These are phyloP conservation scores for Achatina immaculata DNA, from an alignment of 1,140 invertebrate species.

Conservation along the genomic window DNA sequence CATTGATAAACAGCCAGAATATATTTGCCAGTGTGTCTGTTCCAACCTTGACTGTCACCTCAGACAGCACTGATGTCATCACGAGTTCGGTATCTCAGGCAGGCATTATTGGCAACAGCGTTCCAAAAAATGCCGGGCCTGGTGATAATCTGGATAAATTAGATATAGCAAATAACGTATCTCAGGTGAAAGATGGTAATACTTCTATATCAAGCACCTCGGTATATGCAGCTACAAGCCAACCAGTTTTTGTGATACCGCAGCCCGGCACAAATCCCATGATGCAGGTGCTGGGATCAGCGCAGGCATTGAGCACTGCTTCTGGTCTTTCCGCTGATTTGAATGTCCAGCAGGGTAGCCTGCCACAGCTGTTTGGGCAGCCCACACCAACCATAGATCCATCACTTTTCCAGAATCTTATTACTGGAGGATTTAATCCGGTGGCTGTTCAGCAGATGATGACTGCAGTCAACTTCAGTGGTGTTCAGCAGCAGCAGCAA, in stretches of 20 bases:
- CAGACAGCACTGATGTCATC: background rate
- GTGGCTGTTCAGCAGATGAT: slow-evolving; percentile 22
- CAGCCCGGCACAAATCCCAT: slow-evolving; percentile 19
- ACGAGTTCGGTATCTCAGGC: background rate
- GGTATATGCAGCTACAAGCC: slow-evolving; percentile 25
- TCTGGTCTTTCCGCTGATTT: slow-evolving; percentile 8
- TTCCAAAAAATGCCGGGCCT: background rate
- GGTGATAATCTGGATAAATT: background rate
- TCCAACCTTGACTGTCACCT: slow-evolving; percentile 17
- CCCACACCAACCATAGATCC: background rate
- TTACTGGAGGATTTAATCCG: slow-evolving; percentile 24
- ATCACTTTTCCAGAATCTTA: slow-evolving; percentile 20
- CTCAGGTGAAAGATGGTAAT: slow-evolving; percentile 9
- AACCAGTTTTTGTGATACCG: slow-evolving; percentile 38
- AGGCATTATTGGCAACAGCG: background rate
- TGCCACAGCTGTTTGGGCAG: background rate
- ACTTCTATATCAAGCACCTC: background rate
- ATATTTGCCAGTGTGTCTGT: slow-evolving; percentile 27
- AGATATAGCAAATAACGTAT: background rate
- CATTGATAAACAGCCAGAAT: background rate
- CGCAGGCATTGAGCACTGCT: background rate
- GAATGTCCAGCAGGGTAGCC: background rate
- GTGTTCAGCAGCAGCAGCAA: slow-evolving; percentile 31
- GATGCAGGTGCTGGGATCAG: slow-evolving; percentile 27
- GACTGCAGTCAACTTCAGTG: slow-evolving; percentile 35